phyloP scores from a whole-genome alignment of 1,140 invertebrate species.

The Thereuonema tuberculata region DNA sequence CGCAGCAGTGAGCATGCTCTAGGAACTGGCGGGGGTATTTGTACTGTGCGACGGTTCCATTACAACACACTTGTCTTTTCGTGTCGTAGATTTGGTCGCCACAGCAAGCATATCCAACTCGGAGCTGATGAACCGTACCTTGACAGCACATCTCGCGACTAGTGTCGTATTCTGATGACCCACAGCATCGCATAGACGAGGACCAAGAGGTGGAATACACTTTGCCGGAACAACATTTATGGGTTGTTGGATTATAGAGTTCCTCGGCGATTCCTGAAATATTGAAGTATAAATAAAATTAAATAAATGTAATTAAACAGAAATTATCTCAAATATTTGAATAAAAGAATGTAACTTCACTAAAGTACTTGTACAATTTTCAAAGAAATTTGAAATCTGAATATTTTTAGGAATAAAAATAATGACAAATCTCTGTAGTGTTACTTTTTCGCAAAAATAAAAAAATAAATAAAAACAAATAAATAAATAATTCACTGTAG shows the following conservation, averaged over 20 bases:
- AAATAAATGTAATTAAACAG: too few relatives aligned
- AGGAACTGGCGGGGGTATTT: neutral
- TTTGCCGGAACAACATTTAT: neutral
- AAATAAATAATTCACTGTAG: too few relatives aligned
- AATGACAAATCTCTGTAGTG: too few relatives aligned
- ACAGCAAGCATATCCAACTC: neutral
- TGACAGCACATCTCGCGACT: neutral
- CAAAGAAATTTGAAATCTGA: too few relatives aligned
- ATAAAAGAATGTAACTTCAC: too few relatives aligned
- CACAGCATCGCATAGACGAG: neutral
- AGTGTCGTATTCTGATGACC: neutral
- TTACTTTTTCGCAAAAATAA: too few relatives aligned
- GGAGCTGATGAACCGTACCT: neutral
- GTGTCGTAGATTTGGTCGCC: neutral
- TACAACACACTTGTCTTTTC: neutral
- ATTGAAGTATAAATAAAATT: too few relatives aligned
- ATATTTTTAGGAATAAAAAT: too few relatives aligned
- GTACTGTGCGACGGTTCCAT: neutral
- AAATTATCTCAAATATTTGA: too few relatives aligned
- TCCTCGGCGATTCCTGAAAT: neutral
- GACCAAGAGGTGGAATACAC: neutral
- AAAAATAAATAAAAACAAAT: too few relatives aligned
- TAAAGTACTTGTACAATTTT: too few relatives aligned
- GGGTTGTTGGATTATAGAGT: neutral
- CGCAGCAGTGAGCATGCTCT: neutral